phyloP scores from a whole-genome alignment of 2,113 vertebrate species.

The Taxidea taxus region DNA sequence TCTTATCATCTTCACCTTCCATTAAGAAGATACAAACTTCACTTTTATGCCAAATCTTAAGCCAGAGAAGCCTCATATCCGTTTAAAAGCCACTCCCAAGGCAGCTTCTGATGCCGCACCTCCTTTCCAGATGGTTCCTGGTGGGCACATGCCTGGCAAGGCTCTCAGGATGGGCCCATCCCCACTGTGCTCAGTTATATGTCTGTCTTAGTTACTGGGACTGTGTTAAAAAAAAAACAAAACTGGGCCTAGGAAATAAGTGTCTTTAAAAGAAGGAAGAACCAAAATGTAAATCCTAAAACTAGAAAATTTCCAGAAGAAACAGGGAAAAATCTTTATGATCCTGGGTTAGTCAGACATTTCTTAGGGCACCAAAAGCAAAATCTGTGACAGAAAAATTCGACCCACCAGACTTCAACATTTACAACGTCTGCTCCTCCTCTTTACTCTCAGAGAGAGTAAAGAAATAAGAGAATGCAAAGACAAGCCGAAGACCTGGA shows the following conservation, averaged over 20 bases:
- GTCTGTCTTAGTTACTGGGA: not conserved
- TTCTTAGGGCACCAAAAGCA: not conserved
- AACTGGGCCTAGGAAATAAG: not conserved
- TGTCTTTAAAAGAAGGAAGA: slow-evolving; percentile 4
- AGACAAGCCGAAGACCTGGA: not conserved
- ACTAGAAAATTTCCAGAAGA: slow-evolving; percentile 9
- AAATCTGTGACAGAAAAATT: not conserved
- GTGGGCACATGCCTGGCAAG: not conserved
- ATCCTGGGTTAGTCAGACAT: not conserved
- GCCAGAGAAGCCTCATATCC: not conserved
- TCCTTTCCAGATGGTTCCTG: not conserved
- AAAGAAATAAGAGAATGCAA: not conserved
- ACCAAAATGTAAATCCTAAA: slow-evolving; percentile 30
- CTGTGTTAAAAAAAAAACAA: not conserved
- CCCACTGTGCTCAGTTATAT: not conserved
- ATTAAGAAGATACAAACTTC: not conserved
- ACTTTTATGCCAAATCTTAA: not conserved
- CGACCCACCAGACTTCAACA: not conserved
- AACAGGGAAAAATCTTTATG: slow-evolving; percentile 2
- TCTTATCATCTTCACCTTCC: not conserved
- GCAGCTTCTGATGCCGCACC: not conserved
- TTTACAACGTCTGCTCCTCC: not conserved
- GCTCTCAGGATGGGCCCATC: not conserved
- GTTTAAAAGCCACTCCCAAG: not conserved
- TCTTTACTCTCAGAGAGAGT: not conserved